Base-by-base conservation (phyloP, 1,140 invertebrate genomes). In the Ylistrum balloti region DNA sequence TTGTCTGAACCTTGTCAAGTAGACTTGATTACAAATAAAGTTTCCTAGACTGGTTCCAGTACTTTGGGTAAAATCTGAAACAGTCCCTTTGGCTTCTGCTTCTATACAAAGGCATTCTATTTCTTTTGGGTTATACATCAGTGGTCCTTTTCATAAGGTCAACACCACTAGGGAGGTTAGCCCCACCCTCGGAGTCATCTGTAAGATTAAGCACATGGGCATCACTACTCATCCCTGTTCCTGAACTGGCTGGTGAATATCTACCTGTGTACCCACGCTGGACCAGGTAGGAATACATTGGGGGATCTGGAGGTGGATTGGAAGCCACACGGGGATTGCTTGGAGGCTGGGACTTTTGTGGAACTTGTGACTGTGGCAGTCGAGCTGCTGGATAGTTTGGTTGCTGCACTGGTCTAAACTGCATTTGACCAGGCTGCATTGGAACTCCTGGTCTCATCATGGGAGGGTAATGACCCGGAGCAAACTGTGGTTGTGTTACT, bases 231-330 rank as follows among this genome's bases (percentile, higher is more conserved):
- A 85, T 88, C 28, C 38, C 86, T 33, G 90, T 56, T 0, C 87
- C 48, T 5, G 88, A 85, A 32, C 88, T 88, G 28, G 88, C 89
- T 10, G 92, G 91, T 35, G 91, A 92, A 20, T 92, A 56, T 33
- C 92, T 86, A 5, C 90, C 88, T 74, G 91, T 91, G 13, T 94
- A 94, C 33, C 94, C 94, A 33, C 94, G 89, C 85, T 92, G 93
- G 20, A 94, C 94, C n/a, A 94, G 90, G 85, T 94, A 92, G 7
- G 93, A 93, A 89, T 93, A 94, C 10, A 93, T 90, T n/a, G 94
- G 94, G 20, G 92, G 91, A 17, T 94, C 86, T 32, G 38, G 41
- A 2, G 88, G 91, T 2, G 91, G 91, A 33, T 90, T 85, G 15
- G 92, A 35, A n/a, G 45, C 28, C 38, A 41, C 34, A 0, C 90